Conservation (phyloP, 2,797 vertebrate species). For the Propithecus perrieri region DNA sequence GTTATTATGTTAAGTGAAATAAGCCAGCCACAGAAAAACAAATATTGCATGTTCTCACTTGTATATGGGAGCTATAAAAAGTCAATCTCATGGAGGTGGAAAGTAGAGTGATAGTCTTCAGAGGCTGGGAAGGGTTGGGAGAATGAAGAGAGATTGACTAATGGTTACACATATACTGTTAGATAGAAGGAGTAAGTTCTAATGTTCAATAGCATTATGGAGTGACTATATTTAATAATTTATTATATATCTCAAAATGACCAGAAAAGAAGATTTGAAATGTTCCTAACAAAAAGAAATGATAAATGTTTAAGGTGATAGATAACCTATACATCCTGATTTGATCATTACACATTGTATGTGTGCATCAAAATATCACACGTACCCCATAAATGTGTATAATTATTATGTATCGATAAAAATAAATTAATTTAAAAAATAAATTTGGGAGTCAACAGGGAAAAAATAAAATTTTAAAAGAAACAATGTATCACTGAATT, state of each 20-base stretch:
- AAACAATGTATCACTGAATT: background rate
- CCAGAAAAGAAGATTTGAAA: background rate
- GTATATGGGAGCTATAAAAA: background rate
- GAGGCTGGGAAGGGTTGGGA: background rate
- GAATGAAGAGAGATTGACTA: background rate
- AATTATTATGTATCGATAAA: background rate
- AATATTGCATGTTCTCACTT: background rate
- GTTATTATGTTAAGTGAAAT: background rate
- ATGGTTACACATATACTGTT: background rate
- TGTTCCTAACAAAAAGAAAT: background rate
- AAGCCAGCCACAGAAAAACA: background rate
- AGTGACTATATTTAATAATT: background rate
- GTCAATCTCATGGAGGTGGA: background rate
- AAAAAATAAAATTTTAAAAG: slow-evolving; percentile 3
- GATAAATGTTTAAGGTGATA: background rate
- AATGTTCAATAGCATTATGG: background rate
- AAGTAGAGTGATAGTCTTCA: background rate
- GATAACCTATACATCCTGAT: background rate
- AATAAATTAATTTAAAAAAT: background rate
- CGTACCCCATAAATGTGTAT: background rate
- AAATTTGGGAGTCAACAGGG: background rate
- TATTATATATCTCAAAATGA: background rate
- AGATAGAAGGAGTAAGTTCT: background rate
- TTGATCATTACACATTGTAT: background rate
- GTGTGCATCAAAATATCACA: background rate